These are phyloP conservation scores for Holotrichia oblita DNA, from an alignment of 1,140 invertebrate species.

Conservation along the genomic window DNA sequence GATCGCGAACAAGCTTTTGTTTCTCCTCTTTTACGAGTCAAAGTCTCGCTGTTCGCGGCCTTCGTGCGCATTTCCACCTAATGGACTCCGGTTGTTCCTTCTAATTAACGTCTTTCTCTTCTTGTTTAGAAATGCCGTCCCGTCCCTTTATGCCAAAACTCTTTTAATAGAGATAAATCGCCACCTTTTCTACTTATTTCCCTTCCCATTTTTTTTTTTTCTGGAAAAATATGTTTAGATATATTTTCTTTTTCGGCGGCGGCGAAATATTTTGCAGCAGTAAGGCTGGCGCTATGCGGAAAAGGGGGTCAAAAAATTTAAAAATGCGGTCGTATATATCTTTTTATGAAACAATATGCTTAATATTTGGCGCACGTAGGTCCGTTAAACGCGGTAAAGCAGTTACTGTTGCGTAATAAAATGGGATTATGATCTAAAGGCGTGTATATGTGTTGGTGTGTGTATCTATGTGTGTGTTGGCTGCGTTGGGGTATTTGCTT, in stretches of 20 bases:
- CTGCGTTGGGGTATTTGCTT: neutral
- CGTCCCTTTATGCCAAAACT: neutral
- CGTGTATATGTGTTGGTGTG: neutral
- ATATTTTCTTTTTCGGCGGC: neutral
- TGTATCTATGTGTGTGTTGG: no score
- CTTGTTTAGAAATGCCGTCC: conserved; percentile 14
- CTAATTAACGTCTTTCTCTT: conserved; percentile 28
- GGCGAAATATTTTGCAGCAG: neutral
- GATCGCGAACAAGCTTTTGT: conserved; percentile 29
- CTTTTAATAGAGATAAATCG: conserved; percentile 21
- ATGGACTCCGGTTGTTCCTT: conserved; percentile 32
- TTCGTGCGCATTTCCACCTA: neutral
- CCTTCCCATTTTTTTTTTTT: neutral
- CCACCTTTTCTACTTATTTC: neutral
- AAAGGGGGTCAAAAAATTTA: conserved; percentile 31
- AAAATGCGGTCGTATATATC: conserved; percentile 33
- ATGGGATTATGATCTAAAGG: conserved; percentile 25
- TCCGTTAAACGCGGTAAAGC: conserved; percentile 30
- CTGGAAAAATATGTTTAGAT: neutral
- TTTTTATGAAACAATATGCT: conserved; percentile 35
- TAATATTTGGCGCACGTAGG: conserved; percentile 32
- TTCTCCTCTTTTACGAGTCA: neutral
- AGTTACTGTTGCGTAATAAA: conserved; percentile 33
- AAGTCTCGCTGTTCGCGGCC: conserved; percentile 19
- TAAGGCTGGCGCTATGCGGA: neutral